phyloP scores from a whole-genome alignment of 2,888 invertebrate species.

The Globia sparganii region DNA sequence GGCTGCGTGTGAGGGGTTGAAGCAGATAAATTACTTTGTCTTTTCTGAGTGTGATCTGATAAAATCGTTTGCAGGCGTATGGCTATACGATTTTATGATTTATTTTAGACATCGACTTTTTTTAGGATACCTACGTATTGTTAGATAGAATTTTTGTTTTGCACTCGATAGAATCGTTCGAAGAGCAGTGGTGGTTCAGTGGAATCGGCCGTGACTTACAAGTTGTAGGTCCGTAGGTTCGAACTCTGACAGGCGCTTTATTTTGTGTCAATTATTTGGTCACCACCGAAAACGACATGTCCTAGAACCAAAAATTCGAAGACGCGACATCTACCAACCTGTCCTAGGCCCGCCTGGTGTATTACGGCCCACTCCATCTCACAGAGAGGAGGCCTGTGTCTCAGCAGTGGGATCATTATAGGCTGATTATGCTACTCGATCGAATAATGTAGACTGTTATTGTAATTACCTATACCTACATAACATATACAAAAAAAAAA shows the following conservation, averaged over 20 bases:
- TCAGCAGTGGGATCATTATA: neutral
- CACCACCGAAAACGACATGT: too few relatives aligned
- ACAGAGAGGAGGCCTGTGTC: neutral
- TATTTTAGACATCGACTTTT: neutral
- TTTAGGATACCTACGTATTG: neutral
- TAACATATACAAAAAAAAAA: neutral
- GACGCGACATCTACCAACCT: too few relatives aligned
- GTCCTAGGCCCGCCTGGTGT: neutral
- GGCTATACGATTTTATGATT: neutral
- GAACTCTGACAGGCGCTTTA: neutral
- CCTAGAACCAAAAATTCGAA: too few relatives aligned
- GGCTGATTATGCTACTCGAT: neutral
- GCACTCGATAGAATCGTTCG: neutral
- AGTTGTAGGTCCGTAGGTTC: neutral
- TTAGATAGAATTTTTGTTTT: neutral
- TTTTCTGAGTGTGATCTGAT: slow-evolving; percentile 23
- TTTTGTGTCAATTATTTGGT: neutral
- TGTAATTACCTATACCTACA: neutral
- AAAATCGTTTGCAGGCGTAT: neutral
- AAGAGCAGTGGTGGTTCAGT: neutral
- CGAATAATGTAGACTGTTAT: neutral
- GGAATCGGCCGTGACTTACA: neutral
- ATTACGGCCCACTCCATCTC: neutral
- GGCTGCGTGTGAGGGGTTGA: slow-evolving; percentile 17
- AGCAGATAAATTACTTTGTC: slow-evolving; percentile 29